phyloP scores from a whole-genome alignment of 2,797 vertebrate species.

The Gymnothorax reevesii region DNA sequence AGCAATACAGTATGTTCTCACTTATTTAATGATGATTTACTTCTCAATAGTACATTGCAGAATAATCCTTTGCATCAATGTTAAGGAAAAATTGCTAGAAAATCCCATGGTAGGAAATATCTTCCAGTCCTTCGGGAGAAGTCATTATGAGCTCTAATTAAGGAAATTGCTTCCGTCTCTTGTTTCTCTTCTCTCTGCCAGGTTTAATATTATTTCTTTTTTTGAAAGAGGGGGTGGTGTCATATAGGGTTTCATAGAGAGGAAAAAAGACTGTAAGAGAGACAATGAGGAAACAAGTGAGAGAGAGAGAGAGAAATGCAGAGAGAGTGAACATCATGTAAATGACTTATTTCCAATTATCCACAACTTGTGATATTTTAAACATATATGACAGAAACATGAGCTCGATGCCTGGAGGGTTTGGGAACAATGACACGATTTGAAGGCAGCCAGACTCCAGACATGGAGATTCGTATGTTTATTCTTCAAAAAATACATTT shows the following conservation, averaged over 20 bases:
- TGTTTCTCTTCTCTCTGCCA: not conserved
- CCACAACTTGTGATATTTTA: not conserved
- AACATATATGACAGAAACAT: not conserved
- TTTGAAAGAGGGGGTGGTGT: not conserved
- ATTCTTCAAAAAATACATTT: not conserved
- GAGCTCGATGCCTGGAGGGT: not conserved
- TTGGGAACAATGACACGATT: not conserved
- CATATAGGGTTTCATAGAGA: too few relatives aligned
- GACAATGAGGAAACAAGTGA: not conserved
- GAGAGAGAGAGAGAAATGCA: not conserved
- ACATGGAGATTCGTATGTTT: not conserved
- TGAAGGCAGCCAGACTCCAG: not conserved
- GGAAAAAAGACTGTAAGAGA: not conserved
- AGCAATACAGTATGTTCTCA: not conserved
- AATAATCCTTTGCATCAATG: conserved; percentile 11
- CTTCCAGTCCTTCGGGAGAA: not conserved
- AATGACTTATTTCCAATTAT: conserved; percentile 8
- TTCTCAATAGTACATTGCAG: conserved; percentile 50
- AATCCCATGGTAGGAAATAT: not conserved
- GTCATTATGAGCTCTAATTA: conserved; percentile 25
- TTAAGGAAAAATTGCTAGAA: conserved; percentile 22
- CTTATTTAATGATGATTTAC: not conserved
- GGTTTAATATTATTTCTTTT: conserved; percentile 10
- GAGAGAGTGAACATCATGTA: conserved; percentile 1
- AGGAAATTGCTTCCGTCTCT: conserved; percentile 7